Conservation (phyloP, 2,113 vertebrate species). For the Penelope pileata region DNA sequence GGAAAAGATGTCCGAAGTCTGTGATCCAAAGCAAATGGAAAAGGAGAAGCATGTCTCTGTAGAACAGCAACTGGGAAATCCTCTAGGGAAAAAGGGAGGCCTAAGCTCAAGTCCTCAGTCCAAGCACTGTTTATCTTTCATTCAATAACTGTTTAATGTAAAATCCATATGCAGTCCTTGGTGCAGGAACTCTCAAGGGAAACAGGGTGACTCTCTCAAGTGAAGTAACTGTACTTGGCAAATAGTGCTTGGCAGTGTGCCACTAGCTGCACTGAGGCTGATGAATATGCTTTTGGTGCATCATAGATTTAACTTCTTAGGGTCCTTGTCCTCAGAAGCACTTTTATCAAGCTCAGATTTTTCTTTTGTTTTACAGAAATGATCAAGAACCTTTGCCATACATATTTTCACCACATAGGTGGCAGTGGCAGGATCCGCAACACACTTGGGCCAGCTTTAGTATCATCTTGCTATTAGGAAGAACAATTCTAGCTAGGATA, state of each 20-base stretch:
- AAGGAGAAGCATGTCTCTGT: not conserved
- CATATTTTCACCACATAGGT: not conserved
- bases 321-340: conserved; percentile 51
- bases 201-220: conserved; percentile 65
- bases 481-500: not conserved
- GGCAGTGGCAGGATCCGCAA: not conserved
- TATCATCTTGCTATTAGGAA: not conserved
- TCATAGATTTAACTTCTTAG: conserved; percentile 47
- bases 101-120: conserved; percentile 9
- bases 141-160: conserved; percentile 55
- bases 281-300: conserved; percentile 49
- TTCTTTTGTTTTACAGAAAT: not conserved
- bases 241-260: conserved; percentile 54
- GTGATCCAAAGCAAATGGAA: conserved; percentile 3
- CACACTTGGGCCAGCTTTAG: not conserved
- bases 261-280: conserved; percentile 53
- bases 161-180: conserved; percentile 66
- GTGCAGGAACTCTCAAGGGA: conserved; percentile 60
- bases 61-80: not conserved
- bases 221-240: conserved; percentile 69
- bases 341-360: not conserved
- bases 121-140: conserved; percentile 48
- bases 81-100: conserved; percentile 7
- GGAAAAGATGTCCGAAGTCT: not conserved
- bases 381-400: not conserved